A percentile compares a stretch with the other conserved stretches of the same genome.
Evolutionary conservation across 2,797 vertebrate species (phyloP).

Genomic region (Odontamblyopus lacepedii): DNA sequence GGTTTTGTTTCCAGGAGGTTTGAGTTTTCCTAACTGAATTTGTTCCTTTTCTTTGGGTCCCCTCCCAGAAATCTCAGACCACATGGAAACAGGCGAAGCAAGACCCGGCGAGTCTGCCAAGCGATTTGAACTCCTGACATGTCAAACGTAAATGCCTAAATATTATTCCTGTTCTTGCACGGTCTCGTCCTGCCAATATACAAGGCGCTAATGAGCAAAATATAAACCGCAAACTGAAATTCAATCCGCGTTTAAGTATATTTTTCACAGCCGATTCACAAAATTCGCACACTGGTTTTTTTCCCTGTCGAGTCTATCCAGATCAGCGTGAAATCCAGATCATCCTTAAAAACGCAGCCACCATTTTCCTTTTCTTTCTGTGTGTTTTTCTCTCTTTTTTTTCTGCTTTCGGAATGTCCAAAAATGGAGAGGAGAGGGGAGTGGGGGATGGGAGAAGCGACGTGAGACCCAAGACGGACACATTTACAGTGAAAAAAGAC

Average conservation of each 20-base stretch:
- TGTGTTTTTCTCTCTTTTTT: slow-evolving; percentile 24
- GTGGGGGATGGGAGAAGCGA: slow-evolving; percentile 17
- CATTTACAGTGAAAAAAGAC: slow-evolving; percentile 60
- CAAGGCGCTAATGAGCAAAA: slow-evolving; percentile 9
- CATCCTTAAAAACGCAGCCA: slow-evolving; percentile 50
- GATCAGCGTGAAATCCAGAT: slow-evolving; percentile 43
- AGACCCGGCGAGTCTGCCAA: slow-evolving; percentile 21
- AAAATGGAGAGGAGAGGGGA: slow-evolving; percentile 55
- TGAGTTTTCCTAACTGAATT: slow-evolving; percentile 37
- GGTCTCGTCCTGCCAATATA: slow-evolving; percentile 4
- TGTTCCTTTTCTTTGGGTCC: slow-evolving; percentile 63
- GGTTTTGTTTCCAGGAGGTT: slow-evolving; percentile 48
- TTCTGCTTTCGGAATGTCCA: slow-evolving; percentile 55
- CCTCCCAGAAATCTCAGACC: slow-evolving; percentile 58
- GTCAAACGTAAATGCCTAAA: slow-evolving; percentile 12
- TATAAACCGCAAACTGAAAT: slow-evolving; percentile 8
- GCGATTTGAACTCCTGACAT: slow-evolving; percentile 14
- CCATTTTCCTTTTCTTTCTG: slow-evolving; percentile 36
- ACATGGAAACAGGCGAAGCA: slow-evolving; percentile 55
- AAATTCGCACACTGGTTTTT: slow-evolving; percentile 26
- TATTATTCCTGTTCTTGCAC: slow-evolving; percentile 17
- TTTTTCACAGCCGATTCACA: slow-evolving; percentile 8
- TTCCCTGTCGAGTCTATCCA: slow-evolving; percentile 25
- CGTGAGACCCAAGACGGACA: slow-evolving; percentile 66
- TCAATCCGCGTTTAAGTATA: slow-evolving; percentile 12